Evolutionary conservation across 2,888 invertebrate species (phyloP).

Genomic region (Cheilosia grossa): DNA sequence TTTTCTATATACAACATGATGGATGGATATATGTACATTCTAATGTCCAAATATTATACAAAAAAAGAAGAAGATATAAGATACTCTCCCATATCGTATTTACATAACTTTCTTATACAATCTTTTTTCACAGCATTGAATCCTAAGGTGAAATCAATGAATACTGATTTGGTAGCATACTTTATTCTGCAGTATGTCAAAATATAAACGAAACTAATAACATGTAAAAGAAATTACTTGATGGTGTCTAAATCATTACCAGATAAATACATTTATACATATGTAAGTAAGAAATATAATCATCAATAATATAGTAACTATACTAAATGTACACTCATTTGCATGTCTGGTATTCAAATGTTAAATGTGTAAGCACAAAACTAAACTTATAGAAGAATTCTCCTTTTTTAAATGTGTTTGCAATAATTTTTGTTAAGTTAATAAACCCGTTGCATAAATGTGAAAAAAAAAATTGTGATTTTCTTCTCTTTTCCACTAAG

Average conservation of each 20-base stretch:
- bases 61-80: constrained; percentile 29
- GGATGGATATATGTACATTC: constrained; percentile 40
- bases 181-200: constrained; percentile 56
- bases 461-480: constrained; percentile 27
- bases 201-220: constrained; percentile 36
- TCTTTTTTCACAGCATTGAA: constrained; percentile 60
- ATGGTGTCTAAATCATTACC: constrained; percentile 60
- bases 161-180: constrained; percentile 29
- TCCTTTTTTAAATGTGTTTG: constrained; percentile 49
- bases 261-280: constrained; percentile 50
- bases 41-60: constrained; percentile 63
- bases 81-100: constrained; percentile 61
- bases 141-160: constrained; percentile 49
- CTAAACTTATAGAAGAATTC: constrained; percentile 45
- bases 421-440: constrained; percentile 64
- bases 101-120: constrained; percentile 62
- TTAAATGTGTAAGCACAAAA: constrained; percentile 71
- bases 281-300: constrained; percentile 30
- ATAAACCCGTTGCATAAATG: constrained; percentile 71
- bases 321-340: constrained; percentile 56
- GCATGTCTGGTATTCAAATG: constrained; percentile 63
- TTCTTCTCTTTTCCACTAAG: not conserved
- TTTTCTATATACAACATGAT: constrained; percentile 69
- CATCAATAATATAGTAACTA: constrained; percentile 35
- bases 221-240: constrained; percentile 32